Conservation (phyloP, 1,140 invertebrate genomes). For the Harpegnathos saltator region DNA sequence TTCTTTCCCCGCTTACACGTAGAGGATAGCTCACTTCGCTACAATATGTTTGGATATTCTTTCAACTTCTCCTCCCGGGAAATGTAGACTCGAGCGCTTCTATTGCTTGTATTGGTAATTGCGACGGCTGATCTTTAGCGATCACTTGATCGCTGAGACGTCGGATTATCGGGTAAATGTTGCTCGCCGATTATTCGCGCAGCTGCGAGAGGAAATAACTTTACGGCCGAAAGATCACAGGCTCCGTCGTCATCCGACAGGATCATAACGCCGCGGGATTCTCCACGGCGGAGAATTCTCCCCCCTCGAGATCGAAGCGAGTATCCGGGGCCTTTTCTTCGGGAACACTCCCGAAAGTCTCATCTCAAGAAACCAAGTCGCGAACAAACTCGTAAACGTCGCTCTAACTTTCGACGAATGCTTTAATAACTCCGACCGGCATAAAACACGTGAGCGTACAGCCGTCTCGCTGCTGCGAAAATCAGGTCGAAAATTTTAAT, state of each 20-base stretch:
- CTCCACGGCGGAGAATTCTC: not conserved
- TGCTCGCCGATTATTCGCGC: too few species aligned
- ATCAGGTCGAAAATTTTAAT: slow-evolving; percentile 59
- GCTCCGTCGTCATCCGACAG: not conserved
- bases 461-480: slow-evolving; percentile 13
- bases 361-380: slow-evolving; percentile 18
- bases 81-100: too few species aligned
- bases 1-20: not conserved
- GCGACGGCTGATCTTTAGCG: too few species aligned
- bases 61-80: too few species aligned
- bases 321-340: not conserved
- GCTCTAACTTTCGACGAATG: slow-evolving; percentile 13
- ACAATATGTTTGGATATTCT: not conserved
- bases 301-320: not conserved
- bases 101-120: too few species aligned
- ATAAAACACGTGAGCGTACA: slow-evolving; percentile 27
- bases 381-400: slow-evolving; percentile 29
- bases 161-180: too few species aligned
- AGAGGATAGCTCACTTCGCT: not conserved
- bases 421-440: slow-evolving; percentile 43
- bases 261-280: not conserved
- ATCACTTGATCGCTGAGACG: too few species aligned
- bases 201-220: too few species aligned
- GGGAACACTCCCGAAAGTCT: slow-evolving; percentile 12
- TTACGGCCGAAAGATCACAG: too few species aligned